These are phyloP conservation scores for Helogale parvula DNA, from an alignment of 2,113 vertebrate species.

Conservation along the genomic window DNA sequence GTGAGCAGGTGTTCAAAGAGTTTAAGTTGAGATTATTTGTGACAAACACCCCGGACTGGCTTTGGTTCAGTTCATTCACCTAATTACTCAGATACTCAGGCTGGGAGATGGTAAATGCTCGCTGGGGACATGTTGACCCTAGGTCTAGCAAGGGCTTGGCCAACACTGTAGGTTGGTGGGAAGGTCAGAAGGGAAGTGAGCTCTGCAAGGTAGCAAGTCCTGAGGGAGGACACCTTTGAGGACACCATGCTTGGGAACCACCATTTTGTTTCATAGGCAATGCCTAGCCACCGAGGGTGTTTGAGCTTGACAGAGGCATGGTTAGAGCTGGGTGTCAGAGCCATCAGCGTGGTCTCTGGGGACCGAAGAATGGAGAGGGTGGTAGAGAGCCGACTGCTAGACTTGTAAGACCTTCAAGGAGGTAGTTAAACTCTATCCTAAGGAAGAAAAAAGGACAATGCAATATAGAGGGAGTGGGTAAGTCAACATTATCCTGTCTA, in stretches of 20 bases:
- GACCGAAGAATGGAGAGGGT: background rate
- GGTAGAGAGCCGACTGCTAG: background rate
- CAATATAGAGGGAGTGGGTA: background rate
- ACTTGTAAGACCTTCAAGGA: background rate
- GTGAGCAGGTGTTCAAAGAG: background rate
- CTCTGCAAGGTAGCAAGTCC: background rate
- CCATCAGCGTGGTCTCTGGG: accelerated
- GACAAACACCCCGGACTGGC: background rate
- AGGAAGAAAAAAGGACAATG: background rate
- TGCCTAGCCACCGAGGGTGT: background rate
- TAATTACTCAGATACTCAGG: background rate
- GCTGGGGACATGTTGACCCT: background rate
- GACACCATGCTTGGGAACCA: background rate
- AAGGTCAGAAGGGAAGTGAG: background rate
- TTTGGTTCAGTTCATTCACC: background rate
- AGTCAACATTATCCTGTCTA: background rate
- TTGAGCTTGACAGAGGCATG: background rate
- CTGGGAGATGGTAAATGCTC: background rate
- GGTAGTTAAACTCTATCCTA: background rate
- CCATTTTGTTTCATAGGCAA: background rate
- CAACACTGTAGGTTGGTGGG: background rate
- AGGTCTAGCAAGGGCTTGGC: background rate
- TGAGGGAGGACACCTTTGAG: accelerated
- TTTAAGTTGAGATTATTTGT: background rate
- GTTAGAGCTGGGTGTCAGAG: background rate